Percentiles rank a stretch among this genome's conserved stretches.
Conservation (phyloP, 2,113 vertebrate species). For the Ranitomeya variabilis region DNA sequence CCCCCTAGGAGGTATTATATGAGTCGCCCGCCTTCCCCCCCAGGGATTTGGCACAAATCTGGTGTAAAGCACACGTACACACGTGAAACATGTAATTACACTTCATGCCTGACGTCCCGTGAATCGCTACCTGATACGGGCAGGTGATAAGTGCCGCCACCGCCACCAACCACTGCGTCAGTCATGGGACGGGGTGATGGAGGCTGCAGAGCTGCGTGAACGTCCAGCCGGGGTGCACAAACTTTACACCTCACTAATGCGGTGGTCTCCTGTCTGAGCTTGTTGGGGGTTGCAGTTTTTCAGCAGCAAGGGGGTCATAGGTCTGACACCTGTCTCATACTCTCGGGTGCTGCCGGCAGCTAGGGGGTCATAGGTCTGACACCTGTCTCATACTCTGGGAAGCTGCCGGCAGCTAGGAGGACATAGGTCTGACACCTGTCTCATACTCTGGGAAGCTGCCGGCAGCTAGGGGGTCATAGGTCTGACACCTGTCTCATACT, state of each 20-base stretch:
- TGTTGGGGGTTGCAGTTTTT: neutral
- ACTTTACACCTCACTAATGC: neutral
- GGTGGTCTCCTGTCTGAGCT: neutral
- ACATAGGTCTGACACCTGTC: no score
- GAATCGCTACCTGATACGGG: neutral
- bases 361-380: no score
- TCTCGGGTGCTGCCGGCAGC: no score
- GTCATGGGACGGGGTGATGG: no score
- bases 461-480: no score
- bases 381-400: no score
- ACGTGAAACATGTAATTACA: slow-evolving; percentile 18
- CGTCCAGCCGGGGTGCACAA: neutral
- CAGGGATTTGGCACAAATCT: slow-evolving; percentile 37
- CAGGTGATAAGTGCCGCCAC: neutral
- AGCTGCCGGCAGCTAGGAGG: no score
- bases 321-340: neutral
- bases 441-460: no score
- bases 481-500: no score
- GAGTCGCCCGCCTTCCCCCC: slow-evolving; percentile 35
- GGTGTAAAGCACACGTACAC: slow-evolving; percentile 7
- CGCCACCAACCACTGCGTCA: neutral
- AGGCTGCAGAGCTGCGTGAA: no score
- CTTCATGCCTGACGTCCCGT: neutral
- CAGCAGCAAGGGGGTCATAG: neutral
- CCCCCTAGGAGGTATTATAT: slow-evolving; percentile 55